Base-by-base conservation (phyloP, 1,140 invertebrate genomes). In the Pachypsylla venusta region DNA sequence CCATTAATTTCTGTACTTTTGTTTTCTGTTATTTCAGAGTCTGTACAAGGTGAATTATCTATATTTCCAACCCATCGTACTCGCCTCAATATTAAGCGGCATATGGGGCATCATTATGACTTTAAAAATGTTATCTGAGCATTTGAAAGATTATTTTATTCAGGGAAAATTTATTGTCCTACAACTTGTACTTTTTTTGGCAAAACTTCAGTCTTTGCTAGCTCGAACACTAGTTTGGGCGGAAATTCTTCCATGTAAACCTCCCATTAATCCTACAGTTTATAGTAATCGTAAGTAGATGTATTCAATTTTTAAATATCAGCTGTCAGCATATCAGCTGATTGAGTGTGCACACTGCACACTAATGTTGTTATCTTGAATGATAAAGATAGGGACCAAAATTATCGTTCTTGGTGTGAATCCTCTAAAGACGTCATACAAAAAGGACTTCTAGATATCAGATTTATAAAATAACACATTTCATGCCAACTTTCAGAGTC, bases 21-120 rank as follows among this genome's bases (percentile, higher is more conserved):
- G n/a, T n/a, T n/a, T n/a, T n/a, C n/a, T n/a, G n/a, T n/a, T n/a
- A n/a, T n/a, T n/a, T n/a, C 70, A 81, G 79, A 76, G 72, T 66
- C 63, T 81, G 56, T 80, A 80, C 61, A 69, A 74, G 64, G 72
- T 75, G 1, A 77, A 75, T 63, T 79, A 80, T 65, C 70, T 76
- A 64, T 82, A 76, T 64, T 66, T 80, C 53, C 79, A 80, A 68
- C 77, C 77, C 1, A 67, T 81, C 14, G 71, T 81, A 1, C 73
- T 75, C 1, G 67, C 73, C 0, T 81, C 79, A 1, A 80, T 82
- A 24, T 62, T 81, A 3, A 70, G 75, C n/a, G 79, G 79, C 1
- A 70, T 82, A 16, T 82, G 79, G 79, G 78, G 76, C 0, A 74
- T 80, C 59, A 71, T 73, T 13, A 81, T 81, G 77, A 74, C 73